Evolutionary conservation across 2,797 vertebrate species (phyloP).

Genomic region (Ambastaia sidthimunki): DNA sequence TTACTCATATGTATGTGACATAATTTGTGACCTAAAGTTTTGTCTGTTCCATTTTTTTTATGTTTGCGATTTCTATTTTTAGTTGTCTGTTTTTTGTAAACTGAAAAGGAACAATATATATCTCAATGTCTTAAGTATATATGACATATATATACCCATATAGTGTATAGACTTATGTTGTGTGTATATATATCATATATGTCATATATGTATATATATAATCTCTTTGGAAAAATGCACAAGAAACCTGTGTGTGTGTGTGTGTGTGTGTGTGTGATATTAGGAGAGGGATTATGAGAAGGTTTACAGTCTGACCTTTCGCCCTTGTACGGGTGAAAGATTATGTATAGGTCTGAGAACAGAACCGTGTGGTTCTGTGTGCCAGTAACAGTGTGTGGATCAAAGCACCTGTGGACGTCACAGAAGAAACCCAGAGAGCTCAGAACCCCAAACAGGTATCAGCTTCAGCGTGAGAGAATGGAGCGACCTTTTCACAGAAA

Average conservation of each 20-base stretch:
- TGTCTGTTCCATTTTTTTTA: too few species aligned
- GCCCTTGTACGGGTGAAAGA: conserved; percentile 19
- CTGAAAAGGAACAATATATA: too few species aligned
- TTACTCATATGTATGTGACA: neutral
- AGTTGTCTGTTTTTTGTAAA: too few species aligned
- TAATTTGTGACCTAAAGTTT: neutral
- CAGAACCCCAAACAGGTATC: conserved; percentile 43
- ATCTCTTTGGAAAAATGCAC: too few species aligned
- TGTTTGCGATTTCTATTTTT: too few species aligned
- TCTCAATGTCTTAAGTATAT: neutral
- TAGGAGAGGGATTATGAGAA: conserved; percentile 29
- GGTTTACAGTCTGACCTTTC: conserved; percentile 31
- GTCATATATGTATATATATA: too few species aligned
- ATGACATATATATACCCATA: too few species aligned
- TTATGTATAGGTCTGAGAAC: neutral
- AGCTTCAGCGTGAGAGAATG: conserved; percentile 55
- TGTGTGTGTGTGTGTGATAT: neutral
- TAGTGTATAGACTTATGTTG: too few species aligned
- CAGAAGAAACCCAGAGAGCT: conserved; percentile 42
- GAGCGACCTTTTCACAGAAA: conserved; percentile 48
- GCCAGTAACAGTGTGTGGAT: neutral
- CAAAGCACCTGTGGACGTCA: conserved; percentile 33
- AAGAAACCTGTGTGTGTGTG: too few species aligned
- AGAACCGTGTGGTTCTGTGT: neutral
- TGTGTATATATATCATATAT: too few species aligned